Evolutionary conservation across 2,888 invertebrate genomes (phyloP), one percentile per base, ranked within the genome.

Genomic region (Apodemia hepburni): DNA sequence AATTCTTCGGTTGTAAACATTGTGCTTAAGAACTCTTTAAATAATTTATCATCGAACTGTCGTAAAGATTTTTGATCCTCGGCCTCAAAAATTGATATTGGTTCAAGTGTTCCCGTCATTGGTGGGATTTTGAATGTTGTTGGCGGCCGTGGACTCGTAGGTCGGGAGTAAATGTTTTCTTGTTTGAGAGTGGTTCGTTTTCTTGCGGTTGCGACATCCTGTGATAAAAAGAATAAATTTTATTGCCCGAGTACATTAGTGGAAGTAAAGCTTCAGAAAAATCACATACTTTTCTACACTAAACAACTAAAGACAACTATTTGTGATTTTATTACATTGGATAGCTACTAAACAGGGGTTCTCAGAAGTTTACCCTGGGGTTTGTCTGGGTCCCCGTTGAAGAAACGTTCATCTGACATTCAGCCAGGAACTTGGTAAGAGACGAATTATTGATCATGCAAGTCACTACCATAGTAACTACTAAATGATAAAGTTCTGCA

Each of bases 1-100:
- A 72, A 68, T 65, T 83, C 81, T 18, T 79, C 71, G 35, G 75
- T 76, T n/a, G 67, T 69, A 62, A 84, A 82, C 74, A 84, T 76
- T 0, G 80, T 78, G 38, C 64, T 59, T 12, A 84, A 62, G 64
- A 83, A 82, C 38, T 81, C 77, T 64, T 76, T 74, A 62, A 84
- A 80, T 4, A 79, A 58, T 7, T 72, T 58, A 3, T 74, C 71
- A 15, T 76, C 65, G 2, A 75, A 45, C 2, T 69, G 69, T 63
- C 78, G 73, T 2, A 81, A 60, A 9, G 65, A 58, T 11, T 65
- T 66, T 3, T 12, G 12, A 38, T 12, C 8, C 12, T 75, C 75
- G 0, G 38, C 60, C 15, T 71, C 66, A 5, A 58, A 45, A 6
- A 74, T 68, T 3, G 74, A 66, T 42, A 70, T 65, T 2, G 74